These are phyloP conservation scores for Chrosomus eos DNA, from an alignment of 2,797 vertebrate species.

Conservation along the genomic window DNA sequence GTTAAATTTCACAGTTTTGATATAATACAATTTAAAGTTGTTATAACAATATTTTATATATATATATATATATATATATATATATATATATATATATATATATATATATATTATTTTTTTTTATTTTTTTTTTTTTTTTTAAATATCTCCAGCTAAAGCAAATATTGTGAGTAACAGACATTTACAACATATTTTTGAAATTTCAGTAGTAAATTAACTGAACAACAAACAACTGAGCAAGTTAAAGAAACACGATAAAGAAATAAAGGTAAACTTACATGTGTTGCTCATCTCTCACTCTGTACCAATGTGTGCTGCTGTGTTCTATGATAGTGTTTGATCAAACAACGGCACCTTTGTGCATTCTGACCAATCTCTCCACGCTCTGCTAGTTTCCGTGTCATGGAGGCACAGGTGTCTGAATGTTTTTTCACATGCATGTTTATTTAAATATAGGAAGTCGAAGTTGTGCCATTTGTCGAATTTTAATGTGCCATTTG, in stretches of 20 bases:
- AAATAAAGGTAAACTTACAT: conserved; percentile 64
- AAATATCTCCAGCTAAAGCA: neutral
- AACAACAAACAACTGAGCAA: neutral
- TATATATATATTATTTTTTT: no score
- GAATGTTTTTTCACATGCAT: conserved; percentile 1
- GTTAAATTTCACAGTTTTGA: neutral
- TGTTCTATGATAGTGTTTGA: conserved; percentile 14
- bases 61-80: no score
- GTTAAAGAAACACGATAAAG: neutral
- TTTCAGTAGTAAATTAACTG: neutral
- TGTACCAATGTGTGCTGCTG: conserved; percentile 6
- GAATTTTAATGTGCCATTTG: neutral
- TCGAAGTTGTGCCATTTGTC: neutral
- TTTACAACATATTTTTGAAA: neutral
- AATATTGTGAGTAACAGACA: neutral
- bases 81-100: no score
- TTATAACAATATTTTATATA: no score
- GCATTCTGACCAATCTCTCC: conserved; percentile 58
- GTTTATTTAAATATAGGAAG: neutral
- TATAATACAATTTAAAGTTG: neutral
- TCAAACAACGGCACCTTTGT: conserved; percentile 53
- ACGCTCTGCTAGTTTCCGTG: conserved; percentile 67
- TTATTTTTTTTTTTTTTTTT: neutral
- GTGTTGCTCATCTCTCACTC: conserved; percentile 69
- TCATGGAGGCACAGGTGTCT: conserved; percentile 50